Percentiles rank a stretch among this genome's conserved stretches.
Conservation (phyloP, 2,888 invertebrate species). For the Epinotia nisella region DNA sequence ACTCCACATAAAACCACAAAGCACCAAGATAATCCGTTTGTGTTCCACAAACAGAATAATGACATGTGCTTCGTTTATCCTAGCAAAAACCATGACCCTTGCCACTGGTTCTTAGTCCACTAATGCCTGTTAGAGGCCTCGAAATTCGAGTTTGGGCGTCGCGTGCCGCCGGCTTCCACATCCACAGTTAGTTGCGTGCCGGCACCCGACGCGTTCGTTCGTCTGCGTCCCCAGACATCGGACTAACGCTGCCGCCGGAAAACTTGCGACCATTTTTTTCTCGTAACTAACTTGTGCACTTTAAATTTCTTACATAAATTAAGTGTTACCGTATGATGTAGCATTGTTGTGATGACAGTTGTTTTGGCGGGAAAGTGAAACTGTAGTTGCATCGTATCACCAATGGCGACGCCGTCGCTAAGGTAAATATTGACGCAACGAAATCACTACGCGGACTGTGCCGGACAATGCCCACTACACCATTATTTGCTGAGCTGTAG, state of each 20-base stretch:
- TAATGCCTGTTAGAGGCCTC: slow-evolving; percentile 72
- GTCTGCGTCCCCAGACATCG: slow-evolving; percentile 53
- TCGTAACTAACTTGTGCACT: slow-evolving; percentile 50
- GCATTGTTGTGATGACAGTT: slow-evolving; percentile 59
- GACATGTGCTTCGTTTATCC: slow-evolving; percentile 49
- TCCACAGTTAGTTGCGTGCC: slow-evolving; percentile 66
- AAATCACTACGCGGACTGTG: slow-evolving; percentile 26
- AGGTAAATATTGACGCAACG: slow-evolving; percentile 75
- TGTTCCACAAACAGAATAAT: slow-evolving; percentile 47
- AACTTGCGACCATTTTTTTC: slow-evolving; percentile 51
- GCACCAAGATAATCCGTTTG: slow-evolving; percentile 14
- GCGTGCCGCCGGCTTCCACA: slow-evolving; percentile 58
- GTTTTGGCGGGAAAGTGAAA: slow-evolving; percentile 59
- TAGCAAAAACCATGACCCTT: slow-evolving; percentile 73
- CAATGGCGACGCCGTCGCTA: slow-evolving; percentile 63
- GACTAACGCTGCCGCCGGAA: slow-evolving; percentile 56
- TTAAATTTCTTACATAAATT: slow-evolving; percentile 7
- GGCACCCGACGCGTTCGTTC: slow-evolving; percentile 67
- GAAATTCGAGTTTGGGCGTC: slow-evolving; percentile 68
- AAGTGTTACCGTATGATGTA: slow-evolving; percentile 56
- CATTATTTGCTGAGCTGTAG: slow-evolving; percentile 41
- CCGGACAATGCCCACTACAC: slow-evolving; percentile 37
- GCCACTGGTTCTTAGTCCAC: slow-evolving; percentile 64
- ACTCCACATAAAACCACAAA: slow-evolving; percentile 11
- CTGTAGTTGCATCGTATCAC: slow-evolving; percentile 51